Evolutionary conservation across 2,888 invertebrate species (phyloP).

Genomic region (Pseudoips prasinana): DNA sequence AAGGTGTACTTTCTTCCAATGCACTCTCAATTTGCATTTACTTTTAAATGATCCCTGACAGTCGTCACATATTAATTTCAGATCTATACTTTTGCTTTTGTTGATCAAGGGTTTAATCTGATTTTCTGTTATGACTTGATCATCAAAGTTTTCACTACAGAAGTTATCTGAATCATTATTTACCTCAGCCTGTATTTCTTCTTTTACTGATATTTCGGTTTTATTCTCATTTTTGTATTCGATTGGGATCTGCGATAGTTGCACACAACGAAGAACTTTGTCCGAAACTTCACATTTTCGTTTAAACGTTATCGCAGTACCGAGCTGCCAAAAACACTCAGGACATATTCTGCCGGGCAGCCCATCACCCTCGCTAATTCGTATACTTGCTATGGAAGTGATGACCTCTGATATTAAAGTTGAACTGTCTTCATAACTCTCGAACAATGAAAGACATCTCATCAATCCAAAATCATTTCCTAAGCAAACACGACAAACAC

Average conservation of each 20-base stretch:
- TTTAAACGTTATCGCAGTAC: slow-evolving; percentile 56
- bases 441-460: slow-evolving; percentile 53
- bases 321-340: slow-evolving; percentile 54
- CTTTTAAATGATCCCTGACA: slow-evolving; percentile 41
- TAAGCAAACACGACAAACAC: slow-evolving; percentile 65
- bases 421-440: slow-evolving; percentile 45
- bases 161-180: too few species aligned
- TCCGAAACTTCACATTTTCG: slow-evolving; percentile 58
- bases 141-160: too few species aligned
- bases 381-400: slow-evolving; percentile 50
- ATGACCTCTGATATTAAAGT: slow-evolving; percentile 58
- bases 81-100: slow-evolving; percentile 8
- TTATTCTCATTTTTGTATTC: too few species aligned
- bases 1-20: slow-evolving; percentile 44
- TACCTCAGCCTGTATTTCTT: too few species aligned
- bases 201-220: too few species aligned
- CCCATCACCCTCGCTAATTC: slow-evolving; percentile 53
- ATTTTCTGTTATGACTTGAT: too few species aligned
- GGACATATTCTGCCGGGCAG: slow-evolving; percentile 62
- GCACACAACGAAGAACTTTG: slow-evolving; percentile 33
- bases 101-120: too few species aligned
- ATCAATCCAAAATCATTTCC: slow-evolving; percentile 19
- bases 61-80: slow-evolving; percentile 34
- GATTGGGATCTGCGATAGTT: too few species aligned
- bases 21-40: slow-evolving; percentile 46